Base-by-base conservation (phyloP, 2,113 vertebrate genomes). In the Halcyon senegalensis region DNA sequence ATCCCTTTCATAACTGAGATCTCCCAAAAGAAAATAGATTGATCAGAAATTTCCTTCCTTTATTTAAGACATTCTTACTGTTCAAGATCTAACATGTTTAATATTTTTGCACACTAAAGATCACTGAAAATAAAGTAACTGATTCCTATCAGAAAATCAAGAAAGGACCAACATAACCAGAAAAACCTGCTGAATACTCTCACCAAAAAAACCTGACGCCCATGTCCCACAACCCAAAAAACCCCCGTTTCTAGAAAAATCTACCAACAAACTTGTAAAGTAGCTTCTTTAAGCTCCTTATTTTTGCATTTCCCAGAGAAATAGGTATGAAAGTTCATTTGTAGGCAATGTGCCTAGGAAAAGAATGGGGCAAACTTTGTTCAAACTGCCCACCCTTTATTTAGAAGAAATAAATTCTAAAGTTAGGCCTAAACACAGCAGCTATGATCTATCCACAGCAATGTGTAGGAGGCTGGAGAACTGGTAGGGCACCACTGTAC, bases 1-100 rank as follows among this genome's bases (percentile, higher is more conserved):
- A 28, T 12, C 4, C 5, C 4, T 14, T 67, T 87, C n/a, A 51
- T 5, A 51, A 31, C 11, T 58, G 41, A 43, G 8, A 78, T 53
- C 19, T 60, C 28, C 19, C 19, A 74, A 53, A 13, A 91, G 48
- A 55, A 4, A 74, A 30, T 4, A 82, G 66, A 87, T 5, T 23
- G 23, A 55, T 24, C 21, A 60, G 31, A 76, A 1, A 77, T 69
- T 80, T 73, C 14, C 25, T 95, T 79, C 23, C 44, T 76, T 75
- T 76, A 60, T 50, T 31, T 37, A 86, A 64, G 37, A 31, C 19
- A 37, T 28, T 67, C 24, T 79, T 88, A 39, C n/a, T 72, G 21
- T 33, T 84, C 11, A 76, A 84, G 18, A 73, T 43, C 44, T 2
- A 1, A 48, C 37, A 35, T 0, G 0, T 48, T 78, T 37, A 31